Evolutionary conservation across 2,797 vertebrate genomes (phyloP), one percentile per base, ranked within the genome.

Genomic region (Discoglossus pictus): DNA sequence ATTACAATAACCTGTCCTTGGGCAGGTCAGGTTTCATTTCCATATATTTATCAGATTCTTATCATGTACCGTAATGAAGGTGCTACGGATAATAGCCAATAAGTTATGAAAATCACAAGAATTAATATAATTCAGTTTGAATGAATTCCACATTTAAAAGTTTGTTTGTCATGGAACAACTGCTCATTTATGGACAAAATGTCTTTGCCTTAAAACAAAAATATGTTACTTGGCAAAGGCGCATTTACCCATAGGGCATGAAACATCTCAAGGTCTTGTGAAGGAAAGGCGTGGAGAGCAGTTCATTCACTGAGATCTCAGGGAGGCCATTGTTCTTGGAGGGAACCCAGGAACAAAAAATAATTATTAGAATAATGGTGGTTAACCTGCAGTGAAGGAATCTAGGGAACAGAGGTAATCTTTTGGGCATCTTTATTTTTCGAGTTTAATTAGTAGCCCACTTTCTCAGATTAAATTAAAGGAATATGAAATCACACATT

Each of bases 261-360:
- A 47, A 36, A 39, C 31, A 58, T 50, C 8, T 25, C 35, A 59
- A 58, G 44, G 64, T 42, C 43, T 21, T 36, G 6, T 9, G 23
- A n/a, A 34, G 27, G 27, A 35, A 38, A 15, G 50, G 40, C 27
- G 10, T 17, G n/a, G 11, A 54, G 15, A 35, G 11, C 27, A 4
- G 12, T 13, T 42, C 27, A 6, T 51, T 39, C 27, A 8, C 8
- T 25, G 11, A 7, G 2, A 21, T 34, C 10, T 16, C 31, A 18
- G 9, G 61, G 24, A 35, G 38, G 18, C 11, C 21, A 15, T 31
- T 58, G 34, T 60, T 60, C 18, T 36, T 36, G 38, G 27, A 27
- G 17, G 23, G 15, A 10, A 5, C 47, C 40, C 52, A 65, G 31
- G n/a, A 34, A 7, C 11, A 25, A 27, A 21, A 24, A 47, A 24